phyloP scores from a whole-genome alignment of 1,140 invertebrate genomes.

The Drosophila novamexicana region DNA sequence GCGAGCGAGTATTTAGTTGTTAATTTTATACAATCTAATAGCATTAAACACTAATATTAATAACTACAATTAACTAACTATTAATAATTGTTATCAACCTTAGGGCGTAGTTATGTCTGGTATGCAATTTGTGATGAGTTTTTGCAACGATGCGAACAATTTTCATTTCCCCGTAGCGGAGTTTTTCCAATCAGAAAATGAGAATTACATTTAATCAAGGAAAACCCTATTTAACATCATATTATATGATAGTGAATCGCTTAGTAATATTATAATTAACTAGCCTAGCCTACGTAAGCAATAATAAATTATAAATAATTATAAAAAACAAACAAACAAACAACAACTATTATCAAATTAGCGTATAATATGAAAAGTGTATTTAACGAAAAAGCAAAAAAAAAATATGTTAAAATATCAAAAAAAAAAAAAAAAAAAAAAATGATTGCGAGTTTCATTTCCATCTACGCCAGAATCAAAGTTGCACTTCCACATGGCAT shows the following conservation, averaged over 20 bases:
- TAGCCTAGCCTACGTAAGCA: conserved; percentile 76
- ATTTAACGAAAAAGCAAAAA: conserved; percentile 62
- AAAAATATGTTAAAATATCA: conserved; percentile 80
- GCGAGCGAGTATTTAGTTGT: conserved; percentile 48
- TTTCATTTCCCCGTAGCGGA: conserved; percentile 46
- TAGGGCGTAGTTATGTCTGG: conserved; percentile 55
- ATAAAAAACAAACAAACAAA: conserved; percentile 22
- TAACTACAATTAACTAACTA: conserved; percentile 53
- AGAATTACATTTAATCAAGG: not conserved
- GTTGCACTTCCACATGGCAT: conserved; percentile 40
- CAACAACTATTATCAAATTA: conserved; percentile 58
- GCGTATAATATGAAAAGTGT: conserved; percentile 57
- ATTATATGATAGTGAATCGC: conserved; percentile 60
- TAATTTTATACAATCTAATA: conserved; percentile 47
- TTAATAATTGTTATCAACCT: conserved; percentile 69
- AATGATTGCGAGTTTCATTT: conserved; percentile 59
- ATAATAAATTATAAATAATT: conserved; percentile 78
- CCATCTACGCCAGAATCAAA: conserved; percentile 25
- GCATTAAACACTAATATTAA: conserved; percentile 34
- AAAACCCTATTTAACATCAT: conserved; percentile 29
- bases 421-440: conserved; percentile 44
- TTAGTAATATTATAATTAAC: conserved; percentile 62
- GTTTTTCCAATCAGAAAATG: conserved; percentile 32
- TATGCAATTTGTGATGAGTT: conserved; percentile 74
- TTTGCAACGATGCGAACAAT: conserved; percentile 47